Evolutionary conservation across 1,140 invertebrate species (phyloP).

Genomic region (Diplogasteroides magnus): DNA sequence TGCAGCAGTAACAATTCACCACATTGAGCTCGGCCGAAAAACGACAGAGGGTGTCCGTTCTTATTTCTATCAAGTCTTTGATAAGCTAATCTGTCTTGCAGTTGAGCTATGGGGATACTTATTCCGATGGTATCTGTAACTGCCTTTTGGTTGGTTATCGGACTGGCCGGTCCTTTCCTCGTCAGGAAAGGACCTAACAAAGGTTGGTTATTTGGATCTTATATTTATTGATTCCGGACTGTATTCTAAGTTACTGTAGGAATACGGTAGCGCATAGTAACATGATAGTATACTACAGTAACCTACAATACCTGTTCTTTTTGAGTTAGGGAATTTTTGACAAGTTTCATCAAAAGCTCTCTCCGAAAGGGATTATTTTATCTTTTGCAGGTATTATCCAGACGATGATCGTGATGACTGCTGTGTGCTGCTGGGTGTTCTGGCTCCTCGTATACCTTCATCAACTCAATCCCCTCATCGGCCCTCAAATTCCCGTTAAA

Average conservation of each 20-base stretch:
- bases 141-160: slow-evolving; percentile 50
- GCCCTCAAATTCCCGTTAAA: slow-evolving; percentile 53
- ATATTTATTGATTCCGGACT: not conserved
- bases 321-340: too few relatives aligned
- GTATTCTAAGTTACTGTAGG: slow-evolving; percentile 1
- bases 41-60: too few relatives aligned
- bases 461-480: slow-evolving; percentile 54
- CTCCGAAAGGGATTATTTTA: not conserved
- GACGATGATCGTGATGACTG: slow-evolving; percentile 54
- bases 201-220: slow-evolving; percentile 31
- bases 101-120: slow-evolving; percentile 46
- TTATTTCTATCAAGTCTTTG: too few relatives aligned
- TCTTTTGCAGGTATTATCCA: slow-evolving; percentile 51
- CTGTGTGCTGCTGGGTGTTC: slow-evolving; percentile 54
- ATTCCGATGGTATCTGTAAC: slow-evolving; percentile 51
- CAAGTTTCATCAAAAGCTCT: not conserved
- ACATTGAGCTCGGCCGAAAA: too few relatives aligned
- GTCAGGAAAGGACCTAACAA: slow-evolving; percentile 53
- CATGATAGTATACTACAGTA: too few relatives aligned
- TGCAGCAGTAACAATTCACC: too few relatives aligned
- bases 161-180: slow-evolving; percentile 50
- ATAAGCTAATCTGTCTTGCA: not conserved
- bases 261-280: not conserved
- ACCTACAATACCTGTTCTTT: not conserved
- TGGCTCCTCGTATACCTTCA: slow-evolving; percentile 53